These are phyloP conservation scores for Arctia plantaginis DNA, from an alignment of 2,888 invertebrate genomes.

Conservation along the genomic window DNA sequence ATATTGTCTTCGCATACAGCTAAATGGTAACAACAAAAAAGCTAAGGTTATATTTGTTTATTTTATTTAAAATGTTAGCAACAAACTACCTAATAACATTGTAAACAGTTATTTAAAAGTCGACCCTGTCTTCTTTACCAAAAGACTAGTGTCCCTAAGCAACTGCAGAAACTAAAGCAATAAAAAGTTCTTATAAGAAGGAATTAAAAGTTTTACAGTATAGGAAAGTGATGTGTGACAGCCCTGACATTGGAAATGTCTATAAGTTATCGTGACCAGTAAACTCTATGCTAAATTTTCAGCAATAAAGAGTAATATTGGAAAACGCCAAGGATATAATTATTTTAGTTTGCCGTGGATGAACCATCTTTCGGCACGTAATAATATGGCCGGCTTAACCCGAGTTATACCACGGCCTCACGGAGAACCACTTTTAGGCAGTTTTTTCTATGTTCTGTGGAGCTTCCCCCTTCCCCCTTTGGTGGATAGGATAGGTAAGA, in stretches of 20 bases:
- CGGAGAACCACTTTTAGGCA: no score
- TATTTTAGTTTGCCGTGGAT: no score
- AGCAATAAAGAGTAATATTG: background rate
- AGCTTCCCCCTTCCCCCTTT: no score
- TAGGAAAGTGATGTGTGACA: background rate
- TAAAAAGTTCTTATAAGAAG: background rate
- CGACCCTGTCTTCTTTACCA: background rate
- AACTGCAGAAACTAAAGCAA: background rate
- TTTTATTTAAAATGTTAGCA: background rate
- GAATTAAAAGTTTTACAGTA: background rate
- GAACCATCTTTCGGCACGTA: no score
- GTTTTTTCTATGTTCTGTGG: no score
- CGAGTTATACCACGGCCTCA: no score
- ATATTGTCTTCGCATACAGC: background rate
- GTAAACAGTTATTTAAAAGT: background rate
- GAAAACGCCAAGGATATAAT: no score
- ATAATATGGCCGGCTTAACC: no score
- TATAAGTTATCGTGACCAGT: background rate
- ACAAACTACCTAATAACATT: background rate
- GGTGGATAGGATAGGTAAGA: no score
- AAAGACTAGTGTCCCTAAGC: background rate
- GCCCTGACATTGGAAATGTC: background rate
- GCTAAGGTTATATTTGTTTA: background rate
- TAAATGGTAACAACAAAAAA: background rate
- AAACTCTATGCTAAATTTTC: background rate